Evolutionary conservation across 23 tunicate genomes (phyloP), one percentile per base, ranked within the genome.

Genomic region (Aplidium turbinatum): DNA sequence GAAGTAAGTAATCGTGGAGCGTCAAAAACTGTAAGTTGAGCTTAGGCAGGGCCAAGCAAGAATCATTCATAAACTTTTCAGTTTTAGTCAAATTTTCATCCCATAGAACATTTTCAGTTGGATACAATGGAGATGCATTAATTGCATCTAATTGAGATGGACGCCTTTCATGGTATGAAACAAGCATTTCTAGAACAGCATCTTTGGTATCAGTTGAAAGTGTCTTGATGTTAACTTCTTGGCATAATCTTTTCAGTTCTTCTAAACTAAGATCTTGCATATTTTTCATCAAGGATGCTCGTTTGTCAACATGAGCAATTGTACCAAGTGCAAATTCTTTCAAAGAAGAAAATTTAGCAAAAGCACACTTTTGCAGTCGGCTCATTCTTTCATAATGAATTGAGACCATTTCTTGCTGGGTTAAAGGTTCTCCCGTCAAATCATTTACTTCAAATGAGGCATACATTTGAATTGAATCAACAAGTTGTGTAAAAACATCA

Each of bases 61-160:
- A 31, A 63, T 87, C 91, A 24, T 78, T 89, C 33, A 72, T 84
- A 33, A 83, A 87, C 24, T 89, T 52, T 36, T 88, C 99, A 1
- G 99, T 95, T 42, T 95, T 95, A 26, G 86, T 84, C 28, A 95
- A 38, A 64, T 88, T 95, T 22, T 95, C 99, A 81, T 88, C 92
- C 99, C 99, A 95, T 29, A 95, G 50, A 21, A 95, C 87, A 31
- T 68, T 58, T 67, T 95, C 99, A 22, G 99, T 95, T 39, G 99
- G 99, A 72, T 95, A 95, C 3, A 95, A 42, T 3, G 99, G 99
- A 28, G 75, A 68, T 24, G 77, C 82, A 73, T 95, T 95, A 38
- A 95, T 83, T 19, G 90, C 87, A 57, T 95, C 99, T 1, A 95
- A 84, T 55, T 95, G 95, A 0, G 99, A 77, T 2, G 95, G 90